A percentile compares a stretch with the other conserved stretches of the same genome.
phyloP scores from a whole-genome alignment of 2,113 vertebrate species.

The Lepisosteus oculatus region DNA sequence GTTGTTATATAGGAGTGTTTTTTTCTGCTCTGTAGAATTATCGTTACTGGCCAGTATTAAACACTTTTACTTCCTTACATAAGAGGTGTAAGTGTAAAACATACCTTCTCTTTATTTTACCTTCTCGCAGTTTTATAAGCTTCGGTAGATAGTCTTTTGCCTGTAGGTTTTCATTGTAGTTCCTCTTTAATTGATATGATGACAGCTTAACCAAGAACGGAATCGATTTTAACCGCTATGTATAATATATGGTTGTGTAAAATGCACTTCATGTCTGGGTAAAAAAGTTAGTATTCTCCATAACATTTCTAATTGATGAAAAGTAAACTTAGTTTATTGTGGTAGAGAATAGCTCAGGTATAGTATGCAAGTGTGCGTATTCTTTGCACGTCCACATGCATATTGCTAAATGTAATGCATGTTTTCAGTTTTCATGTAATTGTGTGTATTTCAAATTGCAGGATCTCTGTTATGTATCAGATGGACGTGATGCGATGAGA shows the following conservation, averaged over 20 bases:
- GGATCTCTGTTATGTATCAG: too few relatives aligned
- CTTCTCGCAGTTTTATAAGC: not conserved
- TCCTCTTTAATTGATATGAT: conserved; percentile 12
- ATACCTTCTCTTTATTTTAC: not conserved
- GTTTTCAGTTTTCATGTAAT: too few relatives aligned
- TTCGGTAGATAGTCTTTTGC: not conserved
- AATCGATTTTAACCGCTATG: conserved; percentile 7
- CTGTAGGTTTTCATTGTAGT: conserved; percentile 14
- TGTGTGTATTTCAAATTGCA: too few relatives aligned
- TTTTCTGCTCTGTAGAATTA: too few relatives aligned
- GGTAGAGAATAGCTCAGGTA: not conserved
- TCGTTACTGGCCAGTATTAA: too few relatives aligned
- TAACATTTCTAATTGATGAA: not conserved
- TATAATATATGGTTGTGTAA: too few relatives aligned
- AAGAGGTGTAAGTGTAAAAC: not conserved
- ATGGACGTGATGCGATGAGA: too few relatives aligned
- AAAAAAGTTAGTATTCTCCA: not conserved
- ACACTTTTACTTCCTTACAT: too few relatives aligned
- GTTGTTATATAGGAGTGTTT: too few relatives aligned
- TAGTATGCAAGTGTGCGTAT: conserved; percentile 42
- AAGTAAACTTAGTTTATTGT: conserved; percentile 8
- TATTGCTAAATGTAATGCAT: conserved; percentile 38
- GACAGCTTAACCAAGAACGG: conserved; percentile 5
- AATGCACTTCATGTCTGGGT: too few relatives aligned
- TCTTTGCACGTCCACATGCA: conserved; percentile 74